Base-by-base conservation (phyloP, 2,888 invertebrate genomes). In the Synanthedon andrenaeformis region DNA sequence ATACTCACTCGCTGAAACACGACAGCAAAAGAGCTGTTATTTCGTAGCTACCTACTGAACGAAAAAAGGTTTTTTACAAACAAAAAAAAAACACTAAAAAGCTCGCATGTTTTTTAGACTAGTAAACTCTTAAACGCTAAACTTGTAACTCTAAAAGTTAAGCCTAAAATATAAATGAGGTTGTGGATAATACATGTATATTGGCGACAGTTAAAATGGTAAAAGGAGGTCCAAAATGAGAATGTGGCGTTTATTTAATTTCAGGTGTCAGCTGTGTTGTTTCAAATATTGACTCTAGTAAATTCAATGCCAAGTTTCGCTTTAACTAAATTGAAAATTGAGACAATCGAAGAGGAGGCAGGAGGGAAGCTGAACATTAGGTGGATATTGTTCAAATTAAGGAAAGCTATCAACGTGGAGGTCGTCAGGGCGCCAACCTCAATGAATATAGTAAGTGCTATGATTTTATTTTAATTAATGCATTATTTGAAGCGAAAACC, bases 361-460 rank as follows among this genome's bases (percentile, higher is more conserved):
- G 74, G 74, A n/a, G 76, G 85, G 13, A 89, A 81, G 72, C 84
- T 94, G 41, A 92, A 92, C 62, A 84, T 95, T 2, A 71, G 90
- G 35, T 96, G 95, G 95, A 81, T 96, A 35, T 72, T 94, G 6
- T 92, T 91, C 61, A 92, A 92, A 63, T 82, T 96, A 69, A 88
- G 94, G 51, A 92, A 91, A 67, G 91, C 94, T 57, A 90, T 95
- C 1, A 94, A 95, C 70, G 89, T 90, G 8, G 97, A 97, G 86
- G 90, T 96, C 0, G 91, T 93, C 12, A 91, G 92, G 66, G 89
- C 92, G 8, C 91, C 94, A 0, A 90, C 90, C 51, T 89, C 89
- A 50, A 91, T 89, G 58, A 82, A 90, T 61, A 91, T 96, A 84
- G 95, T 95, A 86, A 89, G 90, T 89, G 57, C 52, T 52, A 42